Conservation (phyloP, 30 jellyfish, hydroid and myxozoan genomes). For the Aurelia sp. region DNA sequence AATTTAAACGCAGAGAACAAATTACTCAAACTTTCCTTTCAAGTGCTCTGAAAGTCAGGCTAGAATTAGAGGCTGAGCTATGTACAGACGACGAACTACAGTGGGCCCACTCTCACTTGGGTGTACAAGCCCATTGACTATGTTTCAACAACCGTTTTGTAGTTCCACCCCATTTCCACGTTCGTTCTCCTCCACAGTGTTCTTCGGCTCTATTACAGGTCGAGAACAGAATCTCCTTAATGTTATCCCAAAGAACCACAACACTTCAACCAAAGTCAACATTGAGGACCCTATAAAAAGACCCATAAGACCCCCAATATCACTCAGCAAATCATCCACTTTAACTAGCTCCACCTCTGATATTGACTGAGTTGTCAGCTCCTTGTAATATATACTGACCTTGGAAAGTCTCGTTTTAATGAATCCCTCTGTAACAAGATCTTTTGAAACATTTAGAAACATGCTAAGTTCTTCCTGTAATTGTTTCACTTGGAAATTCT, state of each 20-base stretch:
- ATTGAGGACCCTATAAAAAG: conserved; percentile 44
- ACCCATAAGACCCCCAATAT: conserved; percentile 61
- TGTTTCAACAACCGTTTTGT: too few relatives aligned
- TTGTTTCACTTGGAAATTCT: neutral
- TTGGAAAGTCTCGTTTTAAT: conserved; percentile 28
- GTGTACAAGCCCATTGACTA: too few relatives aligned
- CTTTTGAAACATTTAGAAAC: neutral
- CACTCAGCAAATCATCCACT: conserved; percentile 14
- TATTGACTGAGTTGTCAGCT: neutral
- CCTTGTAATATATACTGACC: conserved; percentile 35
- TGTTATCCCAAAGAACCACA: conserved; percentile 38
- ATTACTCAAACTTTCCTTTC: too few relatives aligned
- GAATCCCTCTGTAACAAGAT: neutral
- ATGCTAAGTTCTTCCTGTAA: conserved; percentile 19
- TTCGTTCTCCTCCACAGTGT: neutral
- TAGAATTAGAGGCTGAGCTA: too few relatives aligned
- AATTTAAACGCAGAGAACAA: too few relatives aligned
- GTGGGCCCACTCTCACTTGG: too few relatives aligned
- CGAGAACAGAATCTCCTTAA: conserved; percentile 6
- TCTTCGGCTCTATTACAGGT: neutral
- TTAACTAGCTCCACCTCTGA: conserved; percentile 58
- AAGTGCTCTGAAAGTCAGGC: too few relatives aligned
- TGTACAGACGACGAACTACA: too few relatives aligned
- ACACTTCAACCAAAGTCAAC: conserved; percentile 42
- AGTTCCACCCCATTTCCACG: too few relatives aligned